These are phyloP conservation scores for Zaprionus nigranus DNA, from an alignment of 1,140 invertebrate genomes.

Conservation along the genomic window DNA sequence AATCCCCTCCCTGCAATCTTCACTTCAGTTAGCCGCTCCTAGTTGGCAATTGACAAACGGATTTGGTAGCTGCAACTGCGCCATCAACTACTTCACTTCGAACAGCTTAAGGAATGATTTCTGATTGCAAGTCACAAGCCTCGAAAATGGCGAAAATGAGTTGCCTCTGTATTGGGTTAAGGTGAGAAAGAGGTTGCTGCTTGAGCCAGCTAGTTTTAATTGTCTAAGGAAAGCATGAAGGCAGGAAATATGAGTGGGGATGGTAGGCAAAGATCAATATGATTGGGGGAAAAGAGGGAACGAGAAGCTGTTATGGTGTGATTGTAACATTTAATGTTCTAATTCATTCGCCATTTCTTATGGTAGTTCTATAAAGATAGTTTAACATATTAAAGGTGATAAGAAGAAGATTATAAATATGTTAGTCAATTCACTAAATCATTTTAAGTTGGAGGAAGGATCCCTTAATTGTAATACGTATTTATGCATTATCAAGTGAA, in stretches of 20 bases:
- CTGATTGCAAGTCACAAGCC: slow-evolving; percentile 8
- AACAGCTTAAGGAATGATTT: slow-evolving; percentile 4
- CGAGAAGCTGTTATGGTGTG: no score
- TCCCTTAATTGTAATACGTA: no score
- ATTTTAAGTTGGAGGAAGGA: no score
- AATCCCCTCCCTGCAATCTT: background rate
- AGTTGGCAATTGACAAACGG: slow-evolving; percentile 6
- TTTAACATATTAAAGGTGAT: no score
- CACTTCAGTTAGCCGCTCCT: background rate
- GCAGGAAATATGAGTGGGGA: background rate
- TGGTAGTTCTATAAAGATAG: no score
- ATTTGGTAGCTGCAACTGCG: slow-evolving; percentile 9
- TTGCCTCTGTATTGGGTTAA: background rate
- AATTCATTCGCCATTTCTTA: no score
- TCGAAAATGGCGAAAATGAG: background rate
- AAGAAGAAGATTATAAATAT: no score
- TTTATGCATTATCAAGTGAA: no score
- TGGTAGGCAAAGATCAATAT: background rate
- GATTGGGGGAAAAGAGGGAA: no score
- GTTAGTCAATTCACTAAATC: no score
- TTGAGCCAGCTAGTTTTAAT: background rate
- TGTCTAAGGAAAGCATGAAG: background rate
- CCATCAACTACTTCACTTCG: slow-evolving; percentile 1
- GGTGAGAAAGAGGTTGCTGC: background rate
- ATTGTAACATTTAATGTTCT: no score